Evolutionary conservation across 2,797 vertebrate genomes (phyloP).

Genomic region (Cephalopachus bancanus): DNA sequence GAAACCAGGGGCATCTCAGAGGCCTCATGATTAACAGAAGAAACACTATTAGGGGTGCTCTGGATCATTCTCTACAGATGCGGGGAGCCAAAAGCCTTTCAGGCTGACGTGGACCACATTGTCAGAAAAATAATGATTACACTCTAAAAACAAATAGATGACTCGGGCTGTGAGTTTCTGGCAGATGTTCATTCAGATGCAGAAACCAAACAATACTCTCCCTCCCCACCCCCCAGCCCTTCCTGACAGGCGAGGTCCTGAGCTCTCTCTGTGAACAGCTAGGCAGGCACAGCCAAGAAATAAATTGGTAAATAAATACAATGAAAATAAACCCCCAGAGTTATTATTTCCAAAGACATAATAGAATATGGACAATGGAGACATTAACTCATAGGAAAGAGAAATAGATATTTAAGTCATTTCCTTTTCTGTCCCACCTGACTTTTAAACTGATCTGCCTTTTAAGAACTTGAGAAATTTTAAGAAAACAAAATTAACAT

Average conservation of each 20-base stretch:
- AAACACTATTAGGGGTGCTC: background rate
- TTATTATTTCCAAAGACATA: conserved; percentile 64
- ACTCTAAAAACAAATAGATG: conserved; percentile 81
- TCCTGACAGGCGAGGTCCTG: conserved; percentile 75
- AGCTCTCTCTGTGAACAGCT: conserved; percentile 63
- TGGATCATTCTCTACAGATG: conserved; percentile 37
- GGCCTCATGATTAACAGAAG: background rate
- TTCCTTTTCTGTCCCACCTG: conserved; percentile 74
- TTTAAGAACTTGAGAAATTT: conserved; percentile 66
- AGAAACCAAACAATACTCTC: conserved; percentile 79
- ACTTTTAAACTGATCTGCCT: conserved; percentile 56
- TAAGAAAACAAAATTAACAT: conserved; percentile 36
- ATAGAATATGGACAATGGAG: conserved; percentile 69
- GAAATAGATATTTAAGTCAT: conserved; percentile 60
- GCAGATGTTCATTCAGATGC: conserved; percentile 77
- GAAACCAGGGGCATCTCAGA: background rate
- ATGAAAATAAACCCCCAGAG: conserved; percentile 69
- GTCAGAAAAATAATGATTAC: conserved; percentile 79
- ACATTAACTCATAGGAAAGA: conserved; percentile 63
- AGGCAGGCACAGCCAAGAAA: conserved; percentile 74
- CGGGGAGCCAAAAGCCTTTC: conserved; percentile 42
- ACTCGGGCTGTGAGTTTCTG: conserved; percentile 75
- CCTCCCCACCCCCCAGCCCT: background rate
- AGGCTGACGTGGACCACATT: conserved; percentile 42
- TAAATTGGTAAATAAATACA: conserved; percentile 75